Evolutionary conservation across 2,888 invertebrate species (phyloP).

Genomic region (Hirtodrosophila alboralis): DNA sequence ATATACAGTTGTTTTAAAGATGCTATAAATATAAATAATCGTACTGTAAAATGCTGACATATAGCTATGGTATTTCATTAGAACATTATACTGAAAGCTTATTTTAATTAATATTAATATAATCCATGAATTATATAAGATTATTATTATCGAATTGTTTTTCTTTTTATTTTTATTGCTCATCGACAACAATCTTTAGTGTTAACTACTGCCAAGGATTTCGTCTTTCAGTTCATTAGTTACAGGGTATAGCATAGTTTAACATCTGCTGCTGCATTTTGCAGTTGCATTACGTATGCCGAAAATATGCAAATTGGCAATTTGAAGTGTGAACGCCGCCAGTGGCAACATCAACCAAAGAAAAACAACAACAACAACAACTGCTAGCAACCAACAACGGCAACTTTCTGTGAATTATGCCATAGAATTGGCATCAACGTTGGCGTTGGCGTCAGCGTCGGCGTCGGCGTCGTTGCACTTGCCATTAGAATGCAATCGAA

Average conservation of each 20-base stretch:
- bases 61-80: too few species aligned
- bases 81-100: too few species aligned
- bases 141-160: too few species aligned
- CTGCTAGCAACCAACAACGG: conserved; percentile 19
- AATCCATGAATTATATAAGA: too few species aligned
- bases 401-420: conserved; percentile 58
- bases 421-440: conserved; percentile 43
- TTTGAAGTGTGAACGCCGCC: conserved; percentile 77
- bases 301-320: conserved; percentile 75
- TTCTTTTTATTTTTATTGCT: too few species aligned
- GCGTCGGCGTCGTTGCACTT: conserved; percentile 54
- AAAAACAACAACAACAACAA: conserved; percentile 20
- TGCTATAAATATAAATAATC: too few species aligned
- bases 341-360: conserved; percentile 54
- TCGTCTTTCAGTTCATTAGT: not conserved
- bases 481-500: conserved; percentile 78
- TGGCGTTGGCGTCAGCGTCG: conserved; percentile 5
- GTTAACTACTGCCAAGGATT: too few species aligned
- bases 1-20: too few species aligned
- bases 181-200: too few species aligned
- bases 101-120: too few species aligned
- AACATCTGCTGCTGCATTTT: not conserved
- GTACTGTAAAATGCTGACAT: too few species aligned
- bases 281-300: conserved; percentile 70
- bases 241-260: conserved; percentile 19